Evolutionary conservation across 2,113 vertebrate species (phyloP).

Genomic region (Pontoporia blainvillei): DNA sequence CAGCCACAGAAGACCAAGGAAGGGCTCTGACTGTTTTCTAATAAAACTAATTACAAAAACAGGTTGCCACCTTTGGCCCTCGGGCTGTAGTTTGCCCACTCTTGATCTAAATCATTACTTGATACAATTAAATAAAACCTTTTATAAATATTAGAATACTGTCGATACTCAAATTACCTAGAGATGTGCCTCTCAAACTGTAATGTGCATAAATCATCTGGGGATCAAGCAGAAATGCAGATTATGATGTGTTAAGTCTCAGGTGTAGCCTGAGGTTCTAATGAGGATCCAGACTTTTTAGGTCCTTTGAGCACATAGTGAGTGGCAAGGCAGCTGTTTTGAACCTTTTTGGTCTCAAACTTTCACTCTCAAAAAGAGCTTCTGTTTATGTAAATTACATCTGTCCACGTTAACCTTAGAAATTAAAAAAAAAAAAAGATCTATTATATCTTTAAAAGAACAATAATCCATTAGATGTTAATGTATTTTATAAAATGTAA

Average conservation of each 20-base stretch:
- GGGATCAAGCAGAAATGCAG: not conserved
- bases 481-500: not conserved
- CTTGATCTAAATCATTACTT: not conserved
- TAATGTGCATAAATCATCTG: not conserved
- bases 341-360: not conserved
- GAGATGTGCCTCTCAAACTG: not conserved
- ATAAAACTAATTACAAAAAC: not conserved
- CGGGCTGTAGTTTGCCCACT: not conserved
- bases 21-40: not conserved
- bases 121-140: not conserved
- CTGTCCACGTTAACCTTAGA: not conserved
- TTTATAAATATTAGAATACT: not conserved
- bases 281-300: not conserved
- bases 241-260: not conserved
- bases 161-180: not conserved
- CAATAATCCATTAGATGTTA: not conserved
- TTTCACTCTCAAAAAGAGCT: not conserved
- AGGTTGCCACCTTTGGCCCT: not conserved
- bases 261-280: not conserved
- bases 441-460: not conserved
- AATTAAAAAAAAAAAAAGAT: not conserved
- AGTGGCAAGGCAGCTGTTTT: not conserved
- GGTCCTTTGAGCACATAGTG: not conserved
- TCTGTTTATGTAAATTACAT: not conserved
- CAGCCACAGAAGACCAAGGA: not conserved